Evolutionary conservation across 1,140 invertebrate genomes (phyloP).

Genomic region (Drosophila sturtevanti): DNA sequence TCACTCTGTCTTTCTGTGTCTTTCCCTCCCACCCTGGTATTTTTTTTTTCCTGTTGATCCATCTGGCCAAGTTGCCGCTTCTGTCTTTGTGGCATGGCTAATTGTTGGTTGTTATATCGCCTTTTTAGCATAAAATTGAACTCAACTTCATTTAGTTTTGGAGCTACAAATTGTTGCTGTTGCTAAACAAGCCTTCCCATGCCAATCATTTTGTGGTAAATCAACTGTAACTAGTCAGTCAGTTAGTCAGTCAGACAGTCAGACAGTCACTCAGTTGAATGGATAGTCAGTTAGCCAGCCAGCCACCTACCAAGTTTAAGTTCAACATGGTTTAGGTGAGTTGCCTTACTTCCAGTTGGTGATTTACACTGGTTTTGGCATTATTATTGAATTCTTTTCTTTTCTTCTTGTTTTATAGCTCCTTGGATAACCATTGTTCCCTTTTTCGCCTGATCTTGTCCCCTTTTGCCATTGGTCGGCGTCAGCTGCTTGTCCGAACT

Average conservation of each 20-base stretch:
- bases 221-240: conserved; percentile 17
- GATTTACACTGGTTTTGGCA: conserved; percentile 69
- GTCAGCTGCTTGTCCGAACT: conserved; percentile 75
- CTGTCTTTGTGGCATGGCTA: not conserved
- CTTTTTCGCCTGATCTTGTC: not conserved
- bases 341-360: conserved; percentile 19
- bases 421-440: not conserved
- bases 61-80: not conserved
- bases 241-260: conserved; percentile 2
- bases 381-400: conserved; percentile 78
- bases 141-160: conserved; percentile 54
- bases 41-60: too few species aligned
- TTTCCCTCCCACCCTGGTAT: too few species aligned
- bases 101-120: not conserved
- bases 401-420: conserved; percentile 17
- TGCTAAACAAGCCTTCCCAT: conserved; percentile 66
- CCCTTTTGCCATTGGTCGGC: conserved; percentile 18
- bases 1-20: too few species aligned
- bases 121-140: conserved; percentile 77
- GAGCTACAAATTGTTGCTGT: conserved; percentile 40
- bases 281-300: conserved; percentile 4
- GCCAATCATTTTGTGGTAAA: conserved; percentile 69
- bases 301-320: conserved; percentile 40
- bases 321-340: conserved; percentile 2
- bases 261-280: conserved; percentile 16